Percentiles rank a stretch among this genome's conserved stretches.
Conservation (phyloP, 1,140 invertebrate species). For the Ephestia elutella region DNA sequence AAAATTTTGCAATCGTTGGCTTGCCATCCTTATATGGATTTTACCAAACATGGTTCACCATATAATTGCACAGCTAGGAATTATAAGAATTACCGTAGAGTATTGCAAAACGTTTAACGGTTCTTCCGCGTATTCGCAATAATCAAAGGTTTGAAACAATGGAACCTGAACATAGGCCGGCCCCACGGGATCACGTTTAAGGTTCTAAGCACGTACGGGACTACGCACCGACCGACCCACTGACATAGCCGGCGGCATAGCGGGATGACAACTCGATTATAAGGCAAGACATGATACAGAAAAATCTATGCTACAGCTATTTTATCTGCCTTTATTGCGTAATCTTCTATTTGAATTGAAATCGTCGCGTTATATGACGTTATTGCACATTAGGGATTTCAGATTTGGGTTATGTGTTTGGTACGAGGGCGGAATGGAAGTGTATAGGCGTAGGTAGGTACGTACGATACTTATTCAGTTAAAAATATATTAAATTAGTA, state of each 20-base stretch:
- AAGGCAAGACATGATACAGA: slow-evolving; percentile 16
- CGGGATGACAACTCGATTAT: slow-evolving; percentile 19
- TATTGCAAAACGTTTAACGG: slow-evolving; percentile 3
- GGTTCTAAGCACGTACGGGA: too few relatives aligned
- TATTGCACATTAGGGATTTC: too few relatives aligned
- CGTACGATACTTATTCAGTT: too few relatives aligned
- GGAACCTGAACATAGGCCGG: not conserved
- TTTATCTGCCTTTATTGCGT: slow-evolving; percentile 1
- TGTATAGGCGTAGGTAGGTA: too few relatives aligned
- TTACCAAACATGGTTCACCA: not conserved
- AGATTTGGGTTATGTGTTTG: too few relatives aligned
- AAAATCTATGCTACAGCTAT: not conserved
- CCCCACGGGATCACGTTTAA: not conserved
- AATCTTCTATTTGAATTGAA: slow-evolving; percentile 5
- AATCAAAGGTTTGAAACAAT: slow-evolving; percentile 1
- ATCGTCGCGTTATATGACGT: not conserved
- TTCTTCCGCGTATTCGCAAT: not conserved
- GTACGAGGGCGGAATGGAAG: too few relatives aligned
- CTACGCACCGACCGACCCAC: slow-evolving; percentile 25
- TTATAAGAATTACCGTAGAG: not conserved
- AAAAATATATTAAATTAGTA: too few relatives aligned
- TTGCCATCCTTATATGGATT: too few relatives aligned
- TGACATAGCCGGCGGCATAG: slow-evolving; percentile 20
- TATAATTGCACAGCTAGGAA: slow-evolving; percentile 1
- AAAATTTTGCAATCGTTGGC: too few relatives aligned